phyloP scores from a whole-genome alignment of 2,797 vertebrate species.

The Rachycentron canadum region DNA sequence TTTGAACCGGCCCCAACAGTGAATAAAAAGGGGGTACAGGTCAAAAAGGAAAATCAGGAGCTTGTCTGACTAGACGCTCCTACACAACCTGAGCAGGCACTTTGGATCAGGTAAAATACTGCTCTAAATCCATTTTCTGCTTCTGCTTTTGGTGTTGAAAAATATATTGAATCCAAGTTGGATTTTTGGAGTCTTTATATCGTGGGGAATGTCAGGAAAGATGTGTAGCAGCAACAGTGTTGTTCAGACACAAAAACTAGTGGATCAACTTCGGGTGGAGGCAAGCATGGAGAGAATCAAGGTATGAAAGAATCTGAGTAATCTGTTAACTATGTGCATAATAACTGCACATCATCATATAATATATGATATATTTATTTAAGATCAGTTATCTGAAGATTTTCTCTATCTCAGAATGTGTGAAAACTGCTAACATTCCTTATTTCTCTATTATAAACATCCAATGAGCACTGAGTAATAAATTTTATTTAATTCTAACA shows the following conservation, averaged over 20 bases:
- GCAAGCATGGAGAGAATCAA: slow-evolving; percentile 87
- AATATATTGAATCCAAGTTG: not conserved
- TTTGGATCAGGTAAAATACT: slow-evolving; percentile 29
- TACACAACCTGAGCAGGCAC: slow-evolving; percentile 1
- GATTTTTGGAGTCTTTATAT: not conserved
- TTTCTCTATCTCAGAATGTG: not conserved
- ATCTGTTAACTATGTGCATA: not conserved
- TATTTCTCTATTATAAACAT: not conserved
- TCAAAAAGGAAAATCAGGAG: slow-evolving; percentile 56
- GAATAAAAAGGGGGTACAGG: slow-evolving; percentile 47
- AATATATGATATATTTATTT: not conserved
- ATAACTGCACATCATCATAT: not conserved
- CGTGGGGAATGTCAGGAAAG: slow-evolving; percentile 80
- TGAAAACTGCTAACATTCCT: not conserved
- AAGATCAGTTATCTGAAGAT: not conserved
- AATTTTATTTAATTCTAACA: not conserved
- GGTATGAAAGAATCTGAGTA: slow-evolving; percentile 71
- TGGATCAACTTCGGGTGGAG: slow-evolving; percentile 89
- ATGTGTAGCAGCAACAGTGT: slow-evolving; percentile 82
- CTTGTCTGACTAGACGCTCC: slow-evolving; percentile 30
- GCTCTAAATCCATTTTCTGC: not conserved
- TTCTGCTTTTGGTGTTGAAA: not conserved
- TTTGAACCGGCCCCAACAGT: slow-evolving; percentile 72
- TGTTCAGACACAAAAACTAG: slow-evolving; percentile 84
- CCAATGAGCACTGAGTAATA: not conserved